These are phyloP conservation scores for Ptychadena robeensis DNA, from an alignment of 2,797 vertebrate genomes.

Conservation along the genomic window DNA sequence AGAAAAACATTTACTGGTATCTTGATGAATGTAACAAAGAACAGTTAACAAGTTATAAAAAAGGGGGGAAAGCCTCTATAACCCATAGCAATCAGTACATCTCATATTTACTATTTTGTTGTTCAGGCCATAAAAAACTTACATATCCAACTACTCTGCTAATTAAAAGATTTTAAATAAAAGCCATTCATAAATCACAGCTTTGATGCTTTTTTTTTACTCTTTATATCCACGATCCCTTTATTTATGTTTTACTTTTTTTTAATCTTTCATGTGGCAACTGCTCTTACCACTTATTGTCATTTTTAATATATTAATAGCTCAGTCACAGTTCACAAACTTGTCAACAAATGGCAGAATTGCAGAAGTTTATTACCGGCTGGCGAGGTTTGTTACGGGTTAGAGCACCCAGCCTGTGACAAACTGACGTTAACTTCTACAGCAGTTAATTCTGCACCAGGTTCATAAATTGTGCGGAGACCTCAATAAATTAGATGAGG, in stretches of 20 bases:
- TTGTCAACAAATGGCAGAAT: conserved; percentile 48
- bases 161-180: no score
- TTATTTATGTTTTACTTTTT: conserved; percentile 16
- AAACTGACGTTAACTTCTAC: conserved; percentile 25
- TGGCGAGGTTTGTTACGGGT: conserved; percentile 23
- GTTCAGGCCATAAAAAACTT: no score
- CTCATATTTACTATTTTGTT: no score
- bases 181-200: background rate
- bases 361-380: conserved; percentile 44
- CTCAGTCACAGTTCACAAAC: conserved; percentile 45
- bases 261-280: conserved; percentile 1
- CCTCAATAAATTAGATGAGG: background rate
- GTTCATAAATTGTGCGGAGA: background rate
- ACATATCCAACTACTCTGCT: no score
- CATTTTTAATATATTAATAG: conserved; percentile 44
- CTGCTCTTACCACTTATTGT: conserved; percentile 20
- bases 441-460: conserved; percentile 27
- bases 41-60: no score
- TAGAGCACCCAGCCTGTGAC: conserved; percentile 16
- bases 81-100: no score
- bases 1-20: no score
- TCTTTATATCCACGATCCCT: background rate
- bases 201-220: background rate
- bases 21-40: no score
- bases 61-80: no score